Evolutionary conservation across 2,797 vertebrate genomes (phyloP).

Genomic region (Saguinus oedipus): DNA sequence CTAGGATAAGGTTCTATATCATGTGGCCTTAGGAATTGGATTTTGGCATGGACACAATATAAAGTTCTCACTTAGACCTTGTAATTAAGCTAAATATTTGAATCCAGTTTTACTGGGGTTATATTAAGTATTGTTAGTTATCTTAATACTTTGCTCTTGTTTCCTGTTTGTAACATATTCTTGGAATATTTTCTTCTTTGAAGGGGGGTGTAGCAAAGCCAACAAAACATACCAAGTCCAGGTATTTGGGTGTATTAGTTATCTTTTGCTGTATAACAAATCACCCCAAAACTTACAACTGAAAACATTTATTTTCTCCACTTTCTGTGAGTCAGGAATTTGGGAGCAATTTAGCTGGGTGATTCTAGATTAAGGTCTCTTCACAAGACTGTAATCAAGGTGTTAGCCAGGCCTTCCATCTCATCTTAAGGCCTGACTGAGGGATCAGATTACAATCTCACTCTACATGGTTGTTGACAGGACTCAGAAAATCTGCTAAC

Average conservation of each 20-base stretch:
- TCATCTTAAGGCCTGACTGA: neutral
- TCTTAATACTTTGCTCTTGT: neutral
- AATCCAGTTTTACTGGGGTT: neutral
- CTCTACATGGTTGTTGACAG: neutral
- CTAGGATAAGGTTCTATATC: neutral
- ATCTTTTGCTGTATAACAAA: neutral
- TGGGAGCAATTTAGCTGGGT: neutral
- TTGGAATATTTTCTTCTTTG: neutral
- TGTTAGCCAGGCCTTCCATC: neutral
- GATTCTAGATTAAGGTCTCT: neutral
- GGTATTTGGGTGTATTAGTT: neutral
- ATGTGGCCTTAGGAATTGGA: neutral
- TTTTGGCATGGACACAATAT: neutral
- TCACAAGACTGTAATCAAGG: neutral
- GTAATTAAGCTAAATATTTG: conserved; percentile 6
- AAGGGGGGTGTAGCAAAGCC: neutral
- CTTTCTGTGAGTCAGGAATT: neutral
- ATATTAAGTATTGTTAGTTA: neutral
- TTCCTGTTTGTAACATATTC: conserved; percentile 28
- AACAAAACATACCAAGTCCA: neutral
- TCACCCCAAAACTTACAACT: conserved; percentile 20
- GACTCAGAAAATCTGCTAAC: neutral
- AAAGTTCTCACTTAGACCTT: neutral
- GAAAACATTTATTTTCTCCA: neutral
- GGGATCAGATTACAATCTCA: neutral